Conservation (phyloP, 2,113 vertebrate species). For the Triplophysa tibetana region DNA sequence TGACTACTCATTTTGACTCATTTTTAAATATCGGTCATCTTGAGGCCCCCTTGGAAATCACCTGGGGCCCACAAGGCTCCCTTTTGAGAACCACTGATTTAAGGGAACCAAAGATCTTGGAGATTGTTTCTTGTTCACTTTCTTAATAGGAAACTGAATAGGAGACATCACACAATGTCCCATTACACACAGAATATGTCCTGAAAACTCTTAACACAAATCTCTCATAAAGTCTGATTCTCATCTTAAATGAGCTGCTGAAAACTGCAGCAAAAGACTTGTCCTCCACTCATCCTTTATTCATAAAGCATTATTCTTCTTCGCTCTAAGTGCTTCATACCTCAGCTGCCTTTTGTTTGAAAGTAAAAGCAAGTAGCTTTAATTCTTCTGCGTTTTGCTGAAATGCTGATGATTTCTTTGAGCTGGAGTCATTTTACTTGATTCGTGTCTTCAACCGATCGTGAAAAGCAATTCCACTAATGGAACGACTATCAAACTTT, state of each 20-base stretch:
- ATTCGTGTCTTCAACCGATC: background rate
- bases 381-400: background rate
- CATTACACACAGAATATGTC: conserved; percentile 11
- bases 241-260: conserved; percentile 53
- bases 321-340: background rate
- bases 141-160: background rate
- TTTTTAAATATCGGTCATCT: too few species aligned
- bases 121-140: background rate
- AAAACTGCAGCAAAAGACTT: conserved; percentile 46
- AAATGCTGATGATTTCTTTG: background rate
- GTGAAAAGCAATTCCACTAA: conserved; percentile 10
- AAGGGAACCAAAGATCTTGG: too few species aligned
- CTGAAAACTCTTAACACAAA: conserved; percentile 15
- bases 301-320: background rate
- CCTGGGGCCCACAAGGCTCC: too few species aligned
- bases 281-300: conserved; percentile 7
- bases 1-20: too few species aligned
- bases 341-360: conserved; percentile 7
- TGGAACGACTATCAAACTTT: background rate
- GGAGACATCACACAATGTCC: background rate
- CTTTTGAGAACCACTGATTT: too few species aligned
- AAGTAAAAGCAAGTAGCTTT: conserved; percentile 4
- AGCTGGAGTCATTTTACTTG: background rate
- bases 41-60: too few species aligned
- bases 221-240: conserved; percentile 31